Conservation (phyloP, 2,888 invertebrate genomes). For the Schizotus pectinicornis region DNA sequence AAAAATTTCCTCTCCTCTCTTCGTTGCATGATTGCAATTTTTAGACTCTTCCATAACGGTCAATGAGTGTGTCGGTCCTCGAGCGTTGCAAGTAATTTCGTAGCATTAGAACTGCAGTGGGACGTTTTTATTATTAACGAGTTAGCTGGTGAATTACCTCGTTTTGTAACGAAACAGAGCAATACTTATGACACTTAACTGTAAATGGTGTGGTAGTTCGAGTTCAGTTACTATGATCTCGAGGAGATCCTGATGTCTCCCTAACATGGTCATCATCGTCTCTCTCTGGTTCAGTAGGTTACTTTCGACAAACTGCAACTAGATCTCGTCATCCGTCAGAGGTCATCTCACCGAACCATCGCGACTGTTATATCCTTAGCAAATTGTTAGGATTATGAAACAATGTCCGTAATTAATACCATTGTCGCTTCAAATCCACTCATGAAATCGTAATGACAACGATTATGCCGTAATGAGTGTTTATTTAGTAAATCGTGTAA, state of each 20-base stretch:
- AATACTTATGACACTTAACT: constrained; percentile 15
- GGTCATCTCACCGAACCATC: not conserved
- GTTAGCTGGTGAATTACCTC: constrained; percentile 8
- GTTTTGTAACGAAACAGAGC: constrained; percentile 10
- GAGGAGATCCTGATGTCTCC: constrained; percentile 9
- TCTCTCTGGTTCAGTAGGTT: constrained; percentile 24
- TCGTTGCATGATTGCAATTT: too few species aligned
- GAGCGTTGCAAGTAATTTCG: too few species aligned
- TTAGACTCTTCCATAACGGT: too few species aligned
- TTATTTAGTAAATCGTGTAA: constrained; percentile 6
- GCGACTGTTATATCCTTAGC: not conserved
- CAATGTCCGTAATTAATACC: not conserved
- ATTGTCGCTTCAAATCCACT: not conserved
- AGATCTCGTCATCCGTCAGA: constrained; percentile 12
- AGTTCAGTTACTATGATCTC: not conserved
- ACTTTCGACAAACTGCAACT: constrained; percentile 22
- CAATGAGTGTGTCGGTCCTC: too few species aligned
- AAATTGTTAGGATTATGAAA: not conserved
- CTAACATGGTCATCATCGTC: not conserved
- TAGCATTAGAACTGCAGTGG: too few species aligned
- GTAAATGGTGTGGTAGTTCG: constrained; percentile 13
- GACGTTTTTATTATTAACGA: constrained; percentile 20
- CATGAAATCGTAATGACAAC: not conserved
- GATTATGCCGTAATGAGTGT: constrained; percentile 1
- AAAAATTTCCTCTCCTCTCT: too few species aligned